These are phyloP conservation scores for Steinernema feltiae DNA, from an alignment of 1,140 invertebrate species.

Conservation along the genomic window DNA sequence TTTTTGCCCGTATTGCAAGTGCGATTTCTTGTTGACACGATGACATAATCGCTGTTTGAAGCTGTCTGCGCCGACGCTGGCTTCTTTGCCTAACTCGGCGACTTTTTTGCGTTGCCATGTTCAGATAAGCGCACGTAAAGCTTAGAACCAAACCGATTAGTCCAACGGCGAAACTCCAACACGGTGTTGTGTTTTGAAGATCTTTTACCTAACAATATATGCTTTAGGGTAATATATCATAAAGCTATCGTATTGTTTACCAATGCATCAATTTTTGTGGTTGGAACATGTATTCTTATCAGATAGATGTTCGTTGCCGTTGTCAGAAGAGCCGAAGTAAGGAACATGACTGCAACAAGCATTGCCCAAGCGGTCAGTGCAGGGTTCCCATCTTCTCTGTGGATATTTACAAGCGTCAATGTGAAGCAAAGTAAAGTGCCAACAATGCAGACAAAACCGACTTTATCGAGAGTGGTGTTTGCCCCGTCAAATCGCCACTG, in stretches of 20 bases:
- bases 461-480: neutral
- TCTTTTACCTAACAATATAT: neutral
- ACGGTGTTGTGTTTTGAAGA: neutral
- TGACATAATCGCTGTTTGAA: slow-evolving; percentile 26
- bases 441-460: slow-evolving; percentile 3
- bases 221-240: neutral
- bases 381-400: neutral
- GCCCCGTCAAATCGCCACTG: neutral
- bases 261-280: neutral
- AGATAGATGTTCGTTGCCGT: neutral
- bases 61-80: slow-evolving; percentile 21
- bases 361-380: neutral
- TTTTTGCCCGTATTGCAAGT: slow-evolving; percentile 23
- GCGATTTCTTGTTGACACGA: slow-evolving; percentile 29
- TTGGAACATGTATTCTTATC: neutral
- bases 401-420: neutral
- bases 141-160: neutral
- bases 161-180: neutral
- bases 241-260: neutral
- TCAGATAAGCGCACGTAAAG: neutral
- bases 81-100: slow-evolving; percentile 13
- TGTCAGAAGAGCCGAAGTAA: neutral
- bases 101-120: slow-evolving; percentile 15
- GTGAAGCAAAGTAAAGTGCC: neutral
- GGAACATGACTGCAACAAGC: neutral